These are phyloP conservation scores for Pissodes strobi DNA, from an alignment of 1,140 invertebrate genomes.

Conservation along the genomic window DNA sequence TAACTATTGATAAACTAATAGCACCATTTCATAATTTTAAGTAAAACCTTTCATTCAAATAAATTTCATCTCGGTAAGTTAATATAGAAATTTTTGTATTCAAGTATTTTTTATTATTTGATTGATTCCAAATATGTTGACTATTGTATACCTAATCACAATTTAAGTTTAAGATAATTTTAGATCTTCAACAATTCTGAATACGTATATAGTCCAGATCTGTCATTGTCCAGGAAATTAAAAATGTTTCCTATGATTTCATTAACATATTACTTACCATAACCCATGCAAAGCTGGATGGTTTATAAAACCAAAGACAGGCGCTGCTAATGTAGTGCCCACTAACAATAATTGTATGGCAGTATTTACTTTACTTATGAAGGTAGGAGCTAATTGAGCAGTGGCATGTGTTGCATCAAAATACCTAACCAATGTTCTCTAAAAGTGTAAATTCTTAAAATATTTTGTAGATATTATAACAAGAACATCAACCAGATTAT, in stretches of 20 bases:
- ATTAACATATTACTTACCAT: conserved; percentile 64
- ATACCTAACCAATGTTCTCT: conserved; percentile 87
- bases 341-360: conserved; percentile 81
- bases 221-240: not conserved
- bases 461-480: not conserved
- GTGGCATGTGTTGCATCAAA: conserved; percentile 90
- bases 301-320: conserved; percentile 78
- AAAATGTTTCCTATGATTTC: not conserved
- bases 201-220: too few relatives aligned
- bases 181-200: too few relatives aligned
- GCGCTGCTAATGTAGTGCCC: conserved; percentile 80
- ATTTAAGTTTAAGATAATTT: too few relatives aligned
- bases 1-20: not conserved
- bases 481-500: not conserved
- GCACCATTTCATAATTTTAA: conserved; percentile 3
- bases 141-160: too few relatives aligned
- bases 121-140: too few relatives aligned
- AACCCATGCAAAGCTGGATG: conserved; percentile 76
- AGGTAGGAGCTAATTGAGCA: conserved; percentile 87
- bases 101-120: not conserved
- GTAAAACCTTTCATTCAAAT: too few relatives aligned
- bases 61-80: too few relatives aligned
- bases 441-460: conserved; percentile 16
- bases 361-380: conserved; percentile 94
- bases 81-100: conserved; percentile 12